Conservation (phyloP, 2,888 invertebrate genomes). For the Machimus rusticus region DNA sequence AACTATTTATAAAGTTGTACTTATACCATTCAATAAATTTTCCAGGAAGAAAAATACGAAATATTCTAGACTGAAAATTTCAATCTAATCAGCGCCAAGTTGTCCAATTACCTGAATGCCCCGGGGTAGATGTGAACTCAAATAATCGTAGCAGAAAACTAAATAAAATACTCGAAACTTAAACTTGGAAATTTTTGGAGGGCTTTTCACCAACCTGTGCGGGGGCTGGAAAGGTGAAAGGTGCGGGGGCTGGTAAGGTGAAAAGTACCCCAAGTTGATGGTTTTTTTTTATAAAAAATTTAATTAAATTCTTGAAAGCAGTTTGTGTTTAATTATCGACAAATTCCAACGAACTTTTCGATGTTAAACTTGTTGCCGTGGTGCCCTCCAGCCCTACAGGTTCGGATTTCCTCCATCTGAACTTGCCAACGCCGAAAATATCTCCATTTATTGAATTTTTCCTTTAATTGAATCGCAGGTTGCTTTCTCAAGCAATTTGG, state of each 20-base stretch:
- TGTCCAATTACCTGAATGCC: constrained; percentile 3
- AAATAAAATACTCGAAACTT: neutral
- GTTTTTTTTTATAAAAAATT: neutral
- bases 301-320: neutral
- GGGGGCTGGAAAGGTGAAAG: neutral
- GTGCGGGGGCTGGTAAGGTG: neutral
- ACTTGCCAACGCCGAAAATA: neutral
- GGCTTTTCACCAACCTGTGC: neutral
- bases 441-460: neutral
- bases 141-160: neutral
- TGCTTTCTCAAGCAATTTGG: neutral
- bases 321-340: neutral
- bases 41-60: neutral
- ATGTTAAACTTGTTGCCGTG: neutral
- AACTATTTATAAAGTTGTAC: too few relatives aligned
- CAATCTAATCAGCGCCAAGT: constrained; percentile 20
- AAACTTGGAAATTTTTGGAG: neutral
- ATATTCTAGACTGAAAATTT: neutral
- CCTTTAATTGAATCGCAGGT: neutral
- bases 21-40: neutral
- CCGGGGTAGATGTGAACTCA: neutral
- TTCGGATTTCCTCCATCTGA: neutral
- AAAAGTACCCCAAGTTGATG: neutral
- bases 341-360: neutral
- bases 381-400: neutral